Conservation (phyloP, 30 jellyfish, hydroid and myxozoan genomes). For the Hydractinia echinata region DNA sequence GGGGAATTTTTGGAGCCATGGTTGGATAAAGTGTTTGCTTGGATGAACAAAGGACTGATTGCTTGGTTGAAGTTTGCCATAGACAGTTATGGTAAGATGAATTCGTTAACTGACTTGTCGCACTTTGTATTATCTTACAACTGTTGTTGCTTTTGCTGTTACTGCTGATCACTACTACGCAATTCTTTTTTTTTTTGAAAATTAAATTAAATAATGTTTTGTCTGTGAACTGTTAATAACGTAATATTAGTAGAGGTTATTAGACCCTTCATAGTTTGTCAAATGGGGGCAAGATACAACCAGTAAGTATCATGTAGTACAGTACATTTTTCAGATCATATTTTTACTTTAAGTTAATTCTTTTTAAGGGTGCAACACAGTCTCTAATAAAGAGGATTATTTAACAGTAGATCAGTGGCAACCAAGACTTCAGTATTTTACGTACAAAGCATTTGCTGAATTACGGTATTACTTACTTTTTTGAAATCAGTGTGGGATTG, state of each 20-base stretch:
- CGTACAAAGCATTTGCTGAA: constrained; percentile 90
- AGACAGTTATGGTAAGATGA: constrained; percentile 9
- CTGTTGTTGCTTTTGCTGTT: not conserved
- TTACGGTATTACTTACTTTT: constrained; percentile 45
- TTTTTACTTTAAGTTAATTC: no score
- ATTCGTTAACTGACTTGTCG: not conserved
- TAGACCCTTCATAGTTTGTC: no score
- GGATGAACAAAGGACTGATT: constrained; percentile 62
- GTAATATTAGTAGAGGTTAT: no score
- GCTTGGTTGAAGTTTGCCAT: constrained; percentile 59
- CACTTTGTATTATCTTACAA: not conserved
- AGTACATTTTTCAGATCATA: no score
- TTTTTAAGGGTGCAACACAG: no score
- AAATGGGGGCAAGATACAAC: no score
- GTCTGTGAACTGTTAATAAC: no score
- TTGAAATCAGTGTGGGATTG: not conserved
- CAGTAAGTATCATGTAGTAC: no score
- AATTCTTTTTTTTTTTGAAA: no score
- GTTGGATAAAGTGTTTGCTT: constrained; percentile 49
- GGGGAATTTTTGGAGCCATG: constrained; percentile 77
- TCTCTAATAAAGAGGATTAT: not conserved
- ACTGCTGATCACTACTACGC: no score
- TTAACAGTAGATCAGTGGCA: constrained; percentile 74
- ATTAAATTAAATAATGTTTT: no score
- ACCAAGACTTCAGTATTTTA: constrained; percentile 75